Conservation (phyloP, 2,888 invertebrate genomes). For the Ceraclea dissimilis region DNA sequence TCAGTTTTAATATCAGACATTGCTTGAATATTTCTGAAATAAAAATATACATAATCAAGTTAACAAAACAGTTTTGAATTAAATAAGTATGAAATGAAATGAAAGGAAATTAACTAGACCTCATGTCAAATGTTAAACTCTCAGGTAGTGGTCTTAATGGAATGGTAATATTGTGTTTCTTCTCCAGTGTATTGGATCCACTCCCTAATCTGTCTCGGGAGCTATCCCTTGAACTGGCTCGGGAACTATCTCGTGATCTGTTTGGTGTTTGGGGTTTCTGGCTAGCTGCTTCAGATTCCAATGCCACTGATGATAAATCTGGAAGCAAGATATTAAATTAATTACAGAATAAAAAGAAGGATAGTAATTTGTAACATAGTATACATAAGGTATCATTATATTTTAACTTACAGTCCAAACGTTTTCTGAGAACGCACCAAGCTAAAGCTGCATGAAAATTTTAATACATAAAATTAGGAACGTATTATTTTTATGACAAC, state of each 20-base stretch:
- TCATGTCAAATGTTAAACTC: conserved; percentile 81
- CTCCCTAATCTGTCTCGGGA: conserved; percentile 45
- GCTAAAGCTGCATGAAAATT: conserved; percentile 61
- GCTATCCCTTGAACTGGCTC: conserved; percentile 44
- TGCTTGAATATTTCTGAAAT: conserved; percentile 71
- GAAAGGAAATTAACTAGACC: conserved; percentile 39
- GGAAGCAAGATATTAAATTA: conserved; percentile 26
- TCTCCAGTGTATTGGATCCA: conserved; percentile 39
- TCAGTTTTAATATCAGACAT: conserved; percentile 99
- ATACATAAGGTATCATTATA: background rate
- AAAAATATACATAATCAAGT: too few species aligned
- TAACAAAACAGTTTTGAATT: conserved; percentile 72
- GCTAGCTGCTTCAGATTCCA: conserved; percentile 45
- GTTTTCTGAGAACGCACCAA: conserved; percentile 87
- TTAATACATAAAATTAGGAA: conserved; percentile 5
- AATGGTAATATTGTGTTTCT: conserved; percentile 36
- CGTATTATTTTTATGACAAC: too few species aligned
- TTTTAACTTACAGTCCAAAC: conserved; percentile 69
- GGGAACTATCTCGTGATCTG: conserved; percentile 42
- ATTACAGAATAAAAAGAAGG: background rate
- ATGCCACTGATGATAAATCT: conserved; percentile 74
- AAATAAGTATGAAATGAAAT: too few species aligned
- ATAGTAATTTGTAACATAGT: background rate
- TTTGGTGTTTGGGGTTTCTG: conserved; percentile 23
- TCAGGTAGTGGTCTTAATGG: conserved; percentile 68